These are phyloP conservation scores for Ceratina australensis DNA, from an alignment of 1,140 invertebrate species.

Conservation along the genomic window DNA sequence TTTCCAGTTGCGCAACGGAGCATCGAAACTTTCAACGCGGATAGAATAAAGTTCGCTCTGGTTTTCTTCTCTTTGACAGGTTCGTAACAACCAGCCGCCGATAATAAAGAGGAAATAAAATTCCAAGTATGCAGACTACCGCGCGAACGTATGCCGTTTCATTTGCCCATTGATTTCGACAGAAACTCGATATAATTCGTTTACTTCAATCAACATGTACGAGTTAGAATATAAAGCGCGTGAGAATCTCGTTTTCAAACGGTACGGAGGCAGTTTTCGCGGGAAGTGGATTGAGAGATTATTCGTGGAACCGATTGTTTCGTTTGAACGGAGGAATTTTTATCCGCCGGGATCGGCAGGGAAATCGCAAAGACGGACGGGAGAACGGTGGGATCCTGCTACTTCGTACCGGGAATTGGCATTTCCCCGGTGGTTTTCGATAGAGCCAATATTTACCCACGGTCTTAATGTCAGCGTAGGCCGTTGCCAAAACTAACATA, in stretches of 20 bases:
- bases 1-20: constrained; percentile 5
- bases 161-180: no score
- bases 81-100: no score
- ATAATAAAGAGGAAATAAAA: no score
- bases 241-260: background rate
- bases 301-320: background rate
- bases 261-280: background rate
- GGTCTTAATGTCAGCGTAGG: constrained; percentile 62
- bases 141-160: no score
- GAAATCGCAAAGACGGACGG: background rate
- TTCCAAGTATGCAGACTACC: no score
- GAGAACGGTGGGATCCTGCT: constrained; percentile 19
- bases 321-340: background rate
- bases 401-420: constrained; percentile 49
- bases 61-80: no score
- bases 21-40: background rate
- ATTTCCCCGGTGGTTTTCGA: constrained; percentile 54
- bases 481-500: constrained; percentile 67
- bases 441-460: constrained; percentile 64
- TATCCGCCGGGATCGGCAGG: background rate
- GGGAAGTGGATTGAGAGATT: background rate
- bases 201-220: no score
- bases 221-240: no score
- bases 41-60: no score
- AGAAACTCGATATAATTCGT: no score